Conservation (phyloP, 2,888 invertebrate genomes). For the Lithosia quadra region DNA sequence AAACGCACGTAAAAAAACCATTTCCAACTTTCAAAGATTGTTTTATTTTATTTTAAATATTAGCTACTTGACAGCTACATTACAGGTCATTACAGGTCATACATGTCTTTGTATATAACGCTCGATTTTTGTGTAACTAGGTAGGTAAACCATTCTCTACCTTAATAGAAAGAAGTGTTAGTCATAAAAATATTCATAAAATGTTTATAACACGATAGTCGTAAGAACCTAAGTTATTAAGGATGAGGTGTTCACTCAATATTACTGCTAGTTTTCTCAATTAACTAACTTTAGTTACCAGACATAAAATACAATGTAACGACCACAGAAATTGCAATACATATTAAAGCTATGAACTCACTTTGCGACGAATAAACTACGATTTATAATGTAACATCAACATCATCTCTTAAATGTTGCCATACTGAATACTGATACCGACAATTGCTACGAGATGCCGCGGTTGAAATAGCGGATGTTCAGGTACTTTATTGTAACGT, state of each 20-base stretch:
- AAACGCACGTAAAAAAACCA: too few species aligned
- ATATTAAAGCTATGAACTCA: neutral
- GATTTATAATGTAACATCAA: too few species aligned
- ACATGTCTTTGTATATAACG: too few species aligned
- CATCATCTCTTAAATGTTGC: too few species aligned
- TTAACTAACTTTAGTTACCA: neutral
- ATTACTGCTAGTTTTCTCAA: neutral
- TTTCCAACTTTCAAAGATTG: too few species aligned
- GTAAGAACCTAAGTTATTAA: neutral
- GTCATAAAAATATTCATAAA: neutral
- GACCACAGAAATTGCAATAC: neutral
- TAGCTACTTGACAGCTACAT: too few species aligned
- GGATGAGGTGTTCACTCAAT: neutral
- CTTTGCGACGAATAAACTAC: neutral
- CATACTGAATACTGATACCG: too few species aligned
- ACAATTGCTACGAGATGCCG: too few species aligned
- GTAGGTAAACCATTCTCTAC: neutral
- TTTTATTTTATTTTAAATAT: too few species aligned
- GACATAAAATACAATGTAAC: constrained; percentile 2
- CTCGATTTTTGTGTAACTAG: neutral
- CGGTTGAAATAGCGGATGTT: too few species aligned
- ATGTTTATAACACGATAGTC: neutral
- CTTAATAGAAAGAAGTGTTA: neutral
- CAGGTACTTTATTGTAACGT: too few species aligned
- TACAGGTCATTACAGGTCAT: too few species aligned